Conservation (phyloP, 2,797 vertebrate genomes). For the Avahi laniger region DNA sequence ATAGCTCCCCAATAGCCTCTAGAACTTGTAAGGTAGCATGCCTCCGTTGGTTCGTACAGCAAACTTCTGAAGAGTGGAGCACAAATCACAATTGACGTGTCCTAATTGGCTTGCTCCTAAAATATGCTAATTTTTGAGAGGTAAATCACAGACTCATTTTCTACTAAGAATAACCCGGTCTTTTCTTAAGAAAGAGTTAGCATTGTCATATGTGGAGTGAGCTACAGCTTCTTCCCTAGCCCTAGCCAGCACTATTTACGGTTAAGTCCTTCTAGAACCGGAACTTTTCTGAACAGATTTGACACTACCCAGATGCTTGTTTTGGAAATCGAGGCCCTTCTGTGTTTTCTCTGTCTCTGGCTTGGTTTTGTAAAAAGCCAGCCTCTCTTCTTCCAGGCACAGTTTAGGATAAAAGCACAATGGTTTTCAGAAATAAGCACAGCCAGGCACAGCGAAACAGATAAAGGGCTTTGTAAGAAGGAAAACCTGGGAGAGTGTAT, state of each 20-base stretch:
- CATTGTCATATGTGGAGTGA: neutral
- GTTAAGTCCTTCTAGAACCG: neutral
- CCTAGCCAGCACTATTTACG: neutral
- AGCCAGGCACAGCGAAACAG: neutral
- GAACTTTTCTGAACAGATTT: constrained; percentile 6
- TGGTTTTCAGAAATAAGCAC: neutral
- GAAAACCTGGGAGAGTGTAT: neutral
- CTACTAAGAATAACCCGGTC: neutral
- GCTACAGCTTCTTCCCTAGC: neutral
- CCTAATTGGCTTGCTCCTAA: neutral
- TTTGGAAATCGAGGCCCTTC: constrained; percentile 25
- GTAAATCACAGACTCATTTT: neutral
- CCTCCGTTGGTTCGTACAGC: neutral
- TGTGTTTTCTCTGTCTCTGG: constrained; percentile 39
- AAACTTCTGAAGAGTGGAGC: neutral
- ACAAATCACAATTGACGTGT: neutral
- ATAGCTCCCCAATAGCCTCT: neutral
- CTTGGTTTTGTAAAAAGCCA: constrained; percentile 4
- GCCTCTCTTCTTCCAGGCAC: neutral
- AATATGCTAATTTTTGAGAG: neutral
- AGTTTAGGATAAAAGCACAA: constrained; percentile 16
- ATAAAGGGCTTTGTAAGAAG: neutral
- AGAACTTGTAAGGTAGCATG: neutral
- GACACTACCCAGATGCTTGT: constrained; percentile 43
- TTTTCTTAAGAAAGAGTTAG: neutral